phyloP scores from a whole-genome alignment of 2,113 vertebrate species.

The Sorex fumeus region DNA sequence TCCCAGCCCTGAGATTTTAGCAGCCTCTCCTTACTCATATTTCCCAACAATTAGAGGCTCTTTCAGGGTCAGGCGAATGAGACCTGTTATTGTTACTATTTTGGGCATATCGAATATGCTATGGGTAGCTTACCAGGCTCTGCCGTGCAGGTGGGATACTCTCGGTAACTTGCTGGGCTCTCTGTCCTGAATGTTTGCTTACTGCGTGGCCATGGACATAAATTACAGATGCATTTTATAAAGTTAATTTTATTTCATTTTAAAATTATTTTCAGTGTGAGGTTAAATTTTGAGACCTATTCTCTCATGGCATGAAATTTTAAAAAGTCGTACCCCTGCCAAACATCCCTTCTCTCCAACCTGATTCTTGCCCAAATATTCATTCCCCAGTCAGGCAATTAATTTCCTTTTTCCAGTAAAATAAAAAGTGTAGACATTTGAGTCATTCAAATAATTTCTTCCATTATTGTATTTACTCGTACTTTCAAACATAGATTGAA shows the following conservation, averaged over 20 bases:
- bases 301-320: neutral
- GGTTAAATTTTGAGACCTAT: neutral
- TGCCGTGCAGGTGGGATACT: too few species aligned
- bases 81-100: too few species aligned
- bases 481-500: constrained; percentile 66
- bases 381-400: neutral
- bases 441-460: constrained; percentile 62
- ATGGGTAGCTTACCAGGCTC: too few species aligned
- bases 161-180: too few species aligned
- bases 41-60: too few species aligned
- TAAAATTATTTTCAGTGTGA: neutral
- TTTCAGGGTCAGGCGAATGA: too few species aligned
- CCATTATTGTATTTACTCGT: constrained; percentile 16
- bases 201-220: neutral
- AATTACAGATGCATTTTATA: constrained; percentile 4
- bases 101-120: too few species aligned
- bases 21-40: too few species aligned
- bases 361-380: neutral
- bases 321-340: neutral
- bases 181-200: constrained; percentile 30
- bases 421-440: constrained; percentile 17
- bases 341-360: neutral
- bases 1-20: too few species aligned
- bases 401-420: constrained; percentile 23
- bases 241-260: constrained; percentile 15